phyloP scores from a whole-genome alignment of 2,888 invertebrate genomes.

The Yponomeuta sedellus region DNA sequence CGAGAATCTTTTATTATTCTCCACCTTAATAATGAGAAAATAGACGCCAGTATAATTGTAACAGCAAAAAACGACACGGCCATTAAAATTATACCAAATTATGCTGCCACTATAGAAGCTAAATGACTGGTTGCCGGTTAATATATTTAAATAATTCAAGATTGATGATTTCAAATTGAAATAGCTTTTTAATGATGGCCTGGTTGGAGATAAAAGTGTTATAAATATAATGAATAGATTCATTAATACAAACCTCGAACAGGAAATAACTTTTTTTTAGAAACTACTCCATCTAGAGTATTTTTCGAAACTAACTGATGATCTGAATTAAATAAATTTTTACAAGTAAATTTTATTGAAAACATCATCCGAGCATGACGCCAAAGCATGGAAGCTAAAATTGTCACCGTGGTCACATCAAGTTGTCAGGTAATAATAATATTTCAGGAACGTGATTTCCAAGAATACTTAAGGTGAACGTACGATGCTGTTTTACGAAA shows the following conservation, averaged over 20 bases:
- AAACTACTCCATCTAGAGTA: not conserved
- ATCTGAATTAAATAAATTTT: constrained; percentile 4
- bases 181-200: not conserved
- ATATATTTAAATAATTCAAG: constrained; percentile 1
- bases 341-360: constrained; percentile 14
- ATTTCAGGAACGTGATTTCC: constrained; percentile 27
- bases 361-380: not conserved
- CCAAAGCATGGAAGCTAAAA: constrained; percentile 27
- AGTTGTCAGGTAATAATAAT: constrained; percentile 32
- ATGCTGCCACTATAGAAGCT: not conserved
- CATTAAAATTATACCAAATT: not conserved
- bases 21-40: not conserved
- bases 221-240: not conserved
- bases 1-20: too few species aligned
- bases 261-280: not conserved
- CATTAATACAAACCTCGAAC: not conserved
- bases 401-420: constrained; percentile 28
- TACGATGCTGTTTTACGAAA: constrained; percentile 15
- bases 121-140: not conserved
- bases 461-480: constrained; percentile 44
- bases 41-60: not conserved
- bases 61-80: not conserved
- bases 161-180: not conserved
- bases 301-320: not conserved
- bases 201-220: not conserved